phyloP scores from a whole-genome alignment of 2,113 vertebrate genomes.

The Morone saxatilis region DNA sequence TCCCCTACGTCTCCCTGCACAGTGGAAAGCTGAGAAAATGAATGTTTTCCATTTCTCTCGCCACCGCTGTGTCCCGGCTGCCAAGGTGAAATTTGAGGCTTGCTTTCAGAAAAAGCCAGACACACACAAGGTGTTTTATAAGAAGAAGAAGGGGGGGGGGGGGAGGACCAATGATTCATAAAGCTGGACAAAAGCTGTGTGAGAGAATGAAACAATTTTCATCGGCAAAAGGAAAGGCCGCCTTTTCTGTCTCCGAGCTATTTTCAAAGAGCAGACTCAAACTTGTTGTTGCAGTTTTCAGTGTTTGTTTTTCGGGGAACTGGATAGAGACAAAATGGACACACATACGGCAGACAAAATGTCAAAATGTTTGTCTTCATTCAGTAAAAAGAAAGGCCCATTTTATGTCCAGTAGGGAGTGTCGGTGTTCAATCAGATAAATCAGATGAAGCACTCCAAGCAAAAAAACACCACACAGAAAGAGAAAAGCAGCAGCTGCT shows the following conservation, averaged over 20 bases:
- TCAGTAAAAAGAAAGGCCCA: neutral
- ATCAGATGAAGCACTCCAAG: no score
- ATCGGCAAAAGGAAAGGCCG: neutral
- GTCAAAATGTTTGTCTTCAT: no score
- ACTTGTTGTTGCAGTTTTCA: neutral
- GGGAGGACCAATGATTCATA: slow-evolving; percentile 19
- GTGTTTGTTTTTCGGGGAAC: neutral
- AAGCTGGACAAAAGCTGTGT: slow-evolving; percentile 30
- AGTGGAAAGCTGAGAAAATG: slow-evolving; percentile 66
- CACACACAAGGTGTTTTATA: slow-evolving; percentile 2
- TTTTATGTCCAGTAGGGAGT: neutral
- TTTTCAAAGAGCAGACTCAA: neutral
- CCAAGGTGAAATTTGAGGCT: slow-evolving; percentile 66
- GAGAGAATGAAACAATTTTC: slow-evolving; percentile 44
- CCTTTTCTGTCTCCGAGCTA: slow-evolving; percentile 1
- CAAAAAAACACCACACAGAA: neutral
- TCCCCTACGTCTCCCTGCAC: slow-evolving; percentile 32
- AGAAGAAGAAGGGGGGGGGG: neutral
- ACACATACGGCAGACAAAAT: neutral
- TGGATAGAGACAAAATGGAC: neutral
- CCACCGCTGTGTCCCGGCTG: slow-evolving; percentile 38
- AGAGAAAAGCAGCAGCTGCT: neutral
- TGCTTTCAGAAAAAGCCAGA: slow-evolving; percentile 37
- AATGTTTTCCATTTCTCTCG: slow-evolving; percentile 61
- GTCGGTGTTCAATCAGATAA: neutral